Evolutionary conservation across 1,140 invertebrate species (phyloP).

Genomic region (Calliphora vicina): DNA sequence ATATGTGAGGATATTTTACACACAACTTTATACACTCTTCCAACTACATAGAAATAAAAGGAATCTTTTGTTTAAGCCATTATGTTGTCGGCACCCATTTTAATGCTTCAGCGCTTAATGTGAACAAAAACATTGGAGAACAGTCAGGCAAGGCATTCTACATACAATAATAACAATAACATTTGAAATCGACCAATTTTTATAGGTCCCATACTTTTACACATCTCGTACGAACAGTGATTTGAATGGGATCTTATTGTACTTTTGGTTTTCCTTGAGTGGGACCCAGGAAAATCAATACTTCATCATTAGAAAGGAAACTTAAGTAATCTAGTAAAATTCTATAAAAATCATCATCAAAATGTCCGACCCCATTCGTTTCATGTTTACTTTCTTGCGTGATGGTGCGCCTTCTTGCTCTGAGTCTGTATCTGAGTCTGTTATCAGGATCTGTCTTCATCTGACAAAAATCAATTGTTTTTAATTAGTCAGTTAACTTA

Average conservation of each 20-base stretch:
- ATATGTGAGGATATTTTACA: not conserved
- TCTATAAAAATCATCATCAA: too few species aligned
- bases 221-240: not conserved
- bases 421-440: too few species aligned
- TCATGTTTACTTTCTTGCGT: too few species aligned
- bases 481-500: too few species aligned
- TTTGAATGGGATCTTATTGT: not conserved
- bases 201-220: not conserved
- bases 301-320: too few species aligned
- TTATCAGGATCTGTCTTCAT: too few species aligned
- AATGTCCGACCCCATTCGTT: too few species aligned
- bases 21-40: not conserved
- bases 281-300: too few species aligned
- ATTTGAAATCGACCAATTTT: not conserved
- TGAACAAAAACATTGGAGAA: not conserved
- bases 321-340: too few species aligned
- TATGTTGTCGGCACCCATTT: slow-evolving; percentile 40
- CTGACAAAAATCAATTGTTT: too few species aligned
- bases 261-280: too few species aligned
- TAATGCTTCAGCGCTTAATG: slow-evolving; percentile 10
- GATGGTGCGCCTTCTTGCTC: too few species aligned
- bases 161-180: slow-evolving; percentile 15
- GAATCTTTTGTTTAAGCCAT: slow-evolving; percentile 35
- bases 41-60: not conserved
- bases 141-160: not conserved